These are phyloP conservation scores for Itoplectis maculator DNA, from an alignment of 2,888 invertebrate species.

Conservation along the genomic window DNA sequence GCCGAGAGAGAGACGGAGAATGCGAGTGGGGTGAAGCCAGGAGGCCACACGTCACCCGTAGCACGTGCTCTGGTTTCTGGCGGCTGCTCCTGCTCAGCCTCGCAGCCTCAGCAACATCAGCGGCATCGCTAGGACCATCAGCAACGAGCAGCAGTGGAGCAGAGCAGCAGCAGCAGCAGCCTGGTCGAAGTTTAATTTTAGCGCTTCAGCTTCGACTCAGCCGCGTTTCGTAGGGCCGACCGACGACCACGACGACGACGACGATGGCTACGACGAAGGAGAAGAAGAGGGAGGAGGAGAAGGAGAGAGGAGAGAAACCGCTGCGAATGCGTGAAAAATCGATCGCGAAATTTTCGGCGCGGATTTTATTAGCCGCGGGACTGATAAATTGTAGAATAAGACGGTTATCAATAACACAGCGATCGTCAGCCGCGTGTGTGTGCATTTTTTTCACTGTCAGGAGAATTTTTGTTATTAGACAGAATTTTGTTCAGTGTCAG, in stretches of 20 bases:
- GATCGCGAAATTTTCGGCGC: background rate
- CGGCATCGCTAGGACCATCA: slow-evolving; percentile 31
- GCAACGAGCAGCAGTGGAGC: slow-evolving; percentile 39
- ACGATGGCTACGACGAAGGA: slow-evolving; percentile 14
- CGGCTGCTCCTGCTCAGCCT: slow-evolving; percentile 81
- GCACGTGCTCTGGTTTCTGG: slow-evolving; percentile 83
- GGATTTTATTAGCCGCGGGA: background rate
- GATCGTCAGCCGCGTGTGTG: background rate
- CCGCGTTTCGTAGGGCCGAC: slow-evolving; percentile 52
- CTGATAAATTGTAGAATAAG: background rate
- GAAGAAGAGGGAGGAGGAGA: no score
- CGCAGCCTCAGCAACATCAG: slow-evolving; percentile 62
- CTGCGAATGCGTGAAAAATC: slow-evolving; percentile 11
- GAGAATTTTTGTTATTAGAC: no score
- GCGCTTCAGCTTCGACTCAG: slow-evolving; percentile 63
- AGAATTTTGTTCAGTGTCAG: no score
- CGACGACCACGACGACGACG: slow-evolving; percentile 39
- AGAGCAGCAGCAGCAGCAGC: slow-evolving; percentile 57
- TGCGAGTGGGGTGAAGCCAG: slow-evolving; percentile 72
- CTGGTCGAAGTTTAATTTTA: slow-evolving; percentile 67
- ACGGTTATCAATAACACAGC: background rate
- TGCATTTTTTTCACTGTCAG: no score
- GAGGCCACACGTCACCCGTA: slow-evolving; percentile 80
- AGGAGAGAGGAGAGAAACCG: background rate
- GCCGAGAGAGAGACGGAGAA: slow-evolving; percentile 44